Evolutionary conservation across 2,888 invertebrate genomes (phyloP).

Genomic region (Oscheius sp.): DNA sequence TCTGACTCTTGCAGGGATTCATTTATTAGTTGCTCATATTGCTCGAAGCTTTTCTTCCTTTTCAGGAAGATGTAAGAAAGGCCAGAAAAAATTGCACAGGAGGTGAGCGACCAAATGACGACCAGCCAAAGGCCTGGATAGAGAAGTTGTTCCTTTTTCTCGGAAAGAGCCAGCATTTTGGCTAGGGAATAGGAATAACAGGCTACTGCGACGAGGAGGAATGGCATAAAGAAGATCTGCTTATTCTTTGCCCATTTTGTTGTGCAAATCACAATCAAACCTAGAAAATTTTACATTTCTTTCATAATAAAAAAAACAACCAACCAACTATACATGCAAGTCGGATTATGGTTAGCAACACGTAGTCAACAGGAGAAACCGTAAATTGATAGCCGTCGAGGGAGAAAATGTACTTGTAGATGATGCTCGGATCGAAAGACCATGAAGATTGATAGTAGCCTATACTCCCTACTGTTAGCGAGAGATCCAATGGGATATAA

Average conservation of each 20-base stretch:
- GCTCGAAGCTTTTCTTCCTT: background rate
- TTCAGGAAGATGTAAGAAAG: conserved; percentile 48
- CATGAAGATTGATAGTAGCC: conserved; percentile 22
- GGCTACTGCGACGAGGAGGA: conserved; percentile 36
- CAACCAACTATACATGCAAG: conserved; percentile 12
- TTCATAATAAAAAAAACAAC: conserved; percentile 1
- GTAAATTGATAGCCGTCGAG: conserved; percentile 33
- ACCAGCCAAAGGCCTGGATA: conserved; percentile 58
- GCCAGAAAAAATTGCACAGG: conserved; percentile 26
- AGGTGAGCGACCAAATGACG: conserved; percentile 42
- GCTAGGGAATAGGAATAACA: conserved; percentile 51
- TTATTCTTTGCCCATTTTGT: background rate
- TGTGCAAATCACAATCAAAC: background rate
- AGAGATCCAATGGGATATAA: conserved; percentile 20
- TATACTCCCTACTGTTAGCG: background rate
- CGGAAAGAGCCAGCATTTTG: conserved; percentile 64
- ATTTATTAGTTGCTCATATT: too few species aligned
- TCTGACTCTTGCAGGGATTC: background rate
- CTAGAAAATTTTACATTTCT: too few species aligned
- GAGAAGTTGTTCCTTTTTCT: conserved; percentile 43
- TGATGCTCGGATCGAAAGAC: conserved; percentile 17
- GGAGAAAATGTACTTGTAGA: conserved; percentile 24
- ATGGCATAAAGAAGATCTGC: conserved; percentile 12
- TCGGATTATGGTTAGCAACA: conserved; percentile 20
- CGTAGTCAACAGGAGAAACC: conserved; percentile 37